phyloP scores from a whole-genome alignment of 2,113 vertebrate species.

The Podarcis raffonei region DNA sequence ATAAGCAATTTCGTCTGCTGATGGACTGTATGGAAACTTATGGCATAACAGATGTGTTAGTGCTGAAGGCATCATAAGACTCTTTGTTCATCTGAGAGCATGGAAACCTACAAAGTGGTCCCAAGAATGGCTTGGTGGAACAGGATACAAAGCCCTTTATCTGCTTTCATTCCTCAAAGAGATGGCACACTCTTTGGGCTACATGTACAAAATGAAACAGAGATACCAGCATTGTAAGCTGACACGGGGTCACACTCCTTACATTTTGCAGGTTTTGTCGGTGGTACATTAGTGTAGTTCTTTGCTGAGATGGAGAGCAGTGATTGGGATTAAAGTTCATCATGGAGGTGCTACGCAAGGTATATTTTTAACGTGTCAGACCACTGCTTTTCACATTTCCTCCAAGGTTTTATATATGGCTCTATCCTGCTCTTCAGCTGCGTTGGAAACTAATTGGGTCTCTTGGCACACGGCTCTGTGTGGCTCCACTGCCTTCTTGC shows the following conservation, averaged over 20 bases:
- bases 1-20: no score
- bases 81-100: background rate
- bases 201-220: background rate
- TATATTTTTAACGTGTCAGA: constrained; percentile 17
- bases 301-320: constrained; percentile 1
- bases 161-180: background rate
- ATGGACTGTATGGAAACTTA: no score
- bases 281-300: background rate
- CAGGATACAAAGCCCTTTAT: background rate
- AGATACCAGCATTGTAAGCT: background rate
- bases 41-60: no score
- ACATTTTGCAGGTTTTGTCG: background rate
- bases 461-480: constrained; percentile 34
- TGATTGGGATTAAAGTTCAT: constrained; percentile 25
- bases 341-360: background rate
- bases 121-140: no score
- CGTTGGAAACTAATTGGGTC: constrained; percentile 59
- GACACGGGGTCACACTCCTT: background rate
- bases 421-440: constrained; percentile 23
- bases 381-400: background rate
- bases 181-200: background rate
- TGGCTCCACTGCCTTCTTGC: constrained; percentile 29
- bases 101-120: background rate
- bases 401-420: constrained; percentile 10
- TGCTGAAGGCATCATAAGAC: no score